Percentiles rank a stretch among this genome's conserved stretches.
phyloP scores from a whole-genome alignment of 2,797 vertebrate species.

The Clarias laeviceps region DNA sequence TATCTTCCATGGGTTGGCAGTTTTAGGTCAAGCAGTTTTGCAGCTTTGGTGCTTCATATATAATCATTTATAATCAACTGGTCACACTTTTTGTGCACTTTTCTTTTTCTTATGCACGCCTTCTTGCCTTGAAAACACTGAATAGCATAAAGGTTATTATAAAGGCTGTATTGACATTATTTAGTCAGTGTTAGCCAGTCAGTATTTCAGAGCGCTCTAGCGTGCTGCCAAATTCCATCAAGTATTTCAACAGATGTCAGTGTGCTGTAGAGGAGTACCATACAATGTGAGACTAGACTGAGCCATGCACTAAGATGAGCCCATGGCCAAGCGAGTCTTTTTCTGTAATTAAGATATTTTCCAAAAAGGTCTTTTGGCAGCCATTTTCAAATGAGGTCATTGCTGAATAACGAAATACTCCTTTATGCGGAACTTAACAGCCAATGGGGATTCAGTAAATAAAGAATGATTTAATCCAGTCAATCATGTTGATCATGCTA shows the following conservation, averaged over 20 bases:
- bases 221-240: slow-evolving; percentile 59
- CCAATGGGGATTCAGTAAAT: slow-evolving; percentile 63
- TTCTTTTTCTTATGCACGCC: slow-evolving; percentile 7
- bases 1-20: slow-evolving; percentile 26
- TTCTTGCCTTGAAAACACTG: not conserved
- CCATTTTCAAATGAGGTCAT: slow-evolving; percentile 78
- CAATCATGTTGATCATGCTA: slow-evolving; percentile 53
- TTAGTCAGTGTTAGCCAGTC: slow-evolving; percentile 29
- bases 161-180: slow-evolving; percentile 43
- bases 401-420: slow-evolving; percentile 73
- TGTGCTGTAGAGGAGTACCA: slow-evolving; percentile 56
- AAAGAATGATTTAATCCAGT: slow-evolving; percentile 59
- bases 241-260: slow-evolving; percentile 75
- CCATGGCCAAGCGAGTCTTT: slow-evolving; percentile 58
- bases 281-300: slow-evolving; percentile 65
- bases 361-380: slow-evolving; percentile 74
- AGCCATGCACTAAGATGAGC: slow-evolving; percentile 52
- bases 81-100: not conserved
- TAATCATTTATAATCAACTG: slow-evolving; percentile 21
- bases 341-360: slow-evolving; percentile 75
- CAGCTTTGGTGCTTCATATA: slow-evolving; percentile 55
- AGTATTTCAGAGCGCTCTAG: slow-evolving; percentile 21
- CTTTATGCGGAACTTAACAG: slow-evolving; percentile 60
- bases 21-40: slow-evolving; percentile 48
- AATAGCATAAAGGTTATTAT: slow-evolving; percentile 34